These are phyloP conservation scores for Platyrinchus mystaceus DNA, from an alignment of 2,797 vertebrate genomes.

Conservation along the genomic window DNA sequence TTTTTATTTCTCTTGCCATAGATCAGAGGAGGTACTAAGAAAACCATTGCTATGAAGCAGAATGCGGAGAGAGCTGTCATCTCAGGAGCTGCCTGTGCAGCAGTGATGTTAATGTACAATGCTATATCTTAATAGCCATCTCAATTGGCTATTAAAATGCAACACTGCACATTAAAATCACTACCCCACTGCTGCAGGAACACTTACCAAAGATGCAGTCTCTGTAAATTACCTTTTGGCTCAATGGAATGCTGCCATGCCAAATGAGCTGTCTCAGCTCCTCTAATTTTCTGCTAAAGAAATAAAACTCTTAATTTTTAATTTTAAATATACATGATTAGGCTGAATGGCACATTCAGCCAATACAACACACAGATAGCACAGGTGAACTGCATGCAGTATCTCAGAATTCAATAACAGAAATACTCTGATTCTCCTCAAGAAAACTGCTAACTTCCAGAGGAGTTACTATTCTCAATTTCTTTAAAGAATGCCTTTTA, in stretches of 20 bases:
- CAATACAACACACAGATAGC: background rate
- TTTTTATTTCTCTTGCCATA: conserved; percentile 25
- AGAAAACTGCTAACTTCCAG: background rate
- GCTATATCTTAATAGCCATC: conserved; percentile 49
- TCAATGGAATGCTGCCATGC: conserved; percentile 11
- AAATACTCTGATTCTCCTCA: background rate
- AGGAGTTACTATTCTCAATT: background rate
- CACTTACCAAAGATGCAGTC: background rate
- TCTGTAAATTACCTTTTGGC: conserved; percentile 28
- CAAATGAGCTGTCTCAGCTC: background rate
- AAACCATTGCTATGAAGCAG: background rate
- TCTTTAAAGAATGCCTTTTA: background rate
- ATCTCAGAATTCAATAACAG: background rate
- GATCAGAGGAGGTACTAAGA: background rate
- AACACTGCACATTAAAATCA: conserved; percentile 42
- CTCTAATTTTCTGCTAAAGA: conserved; percentile 22
- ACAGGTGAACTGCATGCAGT: background rate
- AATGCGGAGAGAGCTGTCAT: background rate
- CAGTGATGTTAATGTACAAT: conserved; percentile 22
- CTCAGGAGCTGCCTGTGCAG: background rate
- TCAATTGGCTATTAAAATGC: conserved; percentile 56
- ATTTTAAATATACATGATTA: conserved; percentile 7
- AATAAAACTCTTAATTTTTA: conserved; percentile 15
- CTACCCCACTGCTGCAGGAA: conserved; percentile 7
- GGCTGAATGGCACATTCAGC: background rate